phyloP scores from a whole-genome alignment of 2,113 vertebrate genomes.

The Cephalopholis sonnerati region DNA sequence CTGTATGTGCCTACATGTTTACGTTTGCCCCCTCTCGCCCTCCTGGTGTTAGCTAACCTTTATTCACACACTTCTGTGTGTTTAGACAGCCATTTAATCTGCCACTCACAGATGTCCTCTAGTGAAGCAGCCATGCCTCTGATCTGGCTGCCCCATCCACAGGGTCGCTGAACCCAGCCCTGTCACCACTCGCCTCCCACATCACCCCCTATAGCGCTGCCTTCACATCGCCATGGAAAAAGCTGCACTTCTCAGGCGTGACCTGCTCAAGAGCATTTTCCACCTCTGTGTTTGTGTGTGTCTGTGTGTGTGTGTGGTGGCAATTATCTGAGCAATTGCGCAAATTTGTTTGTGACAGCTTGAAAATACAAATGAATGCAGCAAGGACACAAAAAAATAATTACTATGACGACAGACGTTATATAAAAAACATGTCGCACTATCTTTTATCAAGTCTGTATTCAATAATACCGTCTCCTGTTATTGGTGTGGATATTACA shows the following conservation, averaged over 20 bases:
- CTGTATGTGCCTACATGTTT: slow-evolving; percentile 26
- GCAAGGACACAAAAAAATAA: not conserved
- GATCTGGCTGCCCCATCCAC: slow-evolving; percentile 76
- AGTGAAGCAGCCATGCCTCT: slow-evolving; percentile 76
- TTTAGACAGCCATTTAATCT: slow-evolving; percentile 82
- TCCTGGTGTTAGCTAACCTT: slow-evolving; percentile 73
- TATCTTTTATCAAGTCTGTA: not conserved
- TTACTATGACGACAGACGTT: not conserved
- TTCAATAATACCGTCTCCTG: not conserved
- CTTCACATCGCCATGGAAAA: slow-evolving; percentile 80
- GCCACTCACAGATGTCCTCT: slow-evolving; percentile 77
- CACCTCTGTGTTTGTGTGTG: slow-evolving; percentile 71
- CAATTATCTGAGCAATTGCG: slow-evolving; percentile 44
- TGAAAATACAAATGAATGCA: slow-evolving; percentile 15
- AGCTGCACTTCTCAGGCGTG: slow-evolving; percentile 76
- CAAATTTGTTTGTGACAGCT: slow-evolving; percentile 34
- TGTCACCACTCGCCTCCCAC: slow-evolving; percentile 83
- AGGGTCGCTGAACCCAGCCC: slow-evolving; percentile 66
- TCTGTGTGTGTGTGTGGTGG: slow-evolving; percentile 19
- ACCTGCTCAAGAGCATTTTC: slow-evolving; percentile 83
- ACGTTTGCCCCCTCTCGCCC: slow-evolving; percentile 43
- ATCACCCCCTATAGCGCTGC: slow-evolving; percentile 57
- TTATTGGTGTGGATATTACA: not conserved
- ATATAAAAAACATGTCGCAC: not conserved
- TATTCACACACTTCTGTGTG: slow-evolving; percentile 70